Percentiles rank a stretch among this genome's conserved stretches.
Evolutionary conservation across 2,113 vertebrate species (phyloP).

Genomic region (Promerops cafer): DNA sequence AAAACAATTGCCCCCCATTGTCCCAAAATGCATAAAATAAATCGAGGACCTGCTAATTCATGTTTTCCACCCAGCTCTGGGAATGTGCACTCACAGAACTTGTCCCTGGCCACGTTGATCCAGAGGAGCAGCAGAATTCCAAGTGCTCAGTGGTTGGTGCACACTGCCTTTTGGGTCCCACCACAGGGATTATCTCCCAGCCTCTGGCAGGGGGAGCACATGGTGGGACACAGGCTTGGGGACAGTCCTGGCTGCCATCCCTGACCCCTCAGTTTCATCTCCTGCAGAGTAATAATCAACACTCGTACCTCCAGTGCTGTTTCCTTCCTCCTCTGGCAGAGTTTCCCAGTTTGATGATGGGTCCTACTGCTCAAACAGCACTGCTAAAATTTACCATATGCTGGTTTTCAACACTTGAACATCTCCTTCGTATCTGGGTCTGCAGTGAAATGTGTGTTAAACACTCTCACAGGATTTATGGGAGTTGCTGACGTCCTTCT

Average conservation of each 20-base stretch:
- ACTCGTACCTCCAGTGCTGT: neutral
- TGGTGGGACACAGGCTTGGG: rapidly evolving
- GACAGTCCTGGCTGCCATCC: neutral
- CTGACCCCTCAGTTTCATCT: neutral
- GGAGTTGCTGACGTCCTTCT: neutral
- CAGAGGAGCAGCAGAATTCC: neutral
- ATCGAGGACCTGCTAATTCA: neutral
- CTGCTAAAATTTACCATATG: constrained; percentile 22
- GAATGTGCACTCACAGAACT: neutral
- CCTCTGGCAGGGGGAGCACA: rapidly evolving
- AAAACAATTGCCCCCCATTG: neutral
- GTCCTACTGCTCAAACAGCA: neutral
- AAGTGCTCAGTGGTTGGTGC: rapidly evolving
- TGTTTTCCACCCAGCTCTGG: neutral
- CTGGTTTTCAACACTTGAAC: constrained; percentile 43
- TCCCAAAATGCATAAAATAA: neutral
- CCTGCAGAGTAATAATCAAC: neutral
- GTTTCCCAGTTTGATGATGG: neutral
- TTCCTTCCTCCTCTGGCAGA: neutral
- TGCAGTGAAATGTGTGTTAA: neutral
- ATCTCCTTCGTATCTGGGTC: neutral
- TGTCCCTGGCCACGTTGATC: neutral
- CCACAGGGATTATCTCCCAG: neutral
- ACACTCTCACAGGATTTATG: neutral
- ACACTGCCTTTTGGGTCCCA: neutral